These are phyloP conservation scores for Micronycteris hirsuta DNA, from an alignment of 2,113 vertebrate species.

Conservation along the genomic window DNA sequence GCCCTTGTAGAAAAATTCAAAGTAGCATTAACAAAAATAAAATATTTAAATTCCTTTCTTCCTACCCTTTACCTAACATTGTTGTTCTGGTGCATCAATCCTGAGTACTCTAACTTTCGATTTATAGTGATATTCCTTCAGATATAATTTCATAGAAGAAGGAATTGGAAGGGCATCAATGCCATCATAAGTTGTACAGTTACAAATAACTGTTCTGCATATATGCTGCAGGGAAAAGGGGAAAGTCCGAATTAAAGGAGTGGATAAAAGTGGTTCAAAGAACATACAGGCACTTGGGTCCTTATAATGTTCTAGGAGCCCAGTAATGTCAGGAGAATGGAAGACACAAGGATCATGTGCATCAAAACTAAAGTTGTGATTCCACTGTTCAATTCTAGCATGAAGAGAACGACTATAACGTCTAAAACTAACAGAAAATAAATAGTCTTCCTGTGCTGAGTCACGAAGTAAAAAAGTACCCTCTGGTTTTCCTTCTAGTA, in stretches of 20 bases:
- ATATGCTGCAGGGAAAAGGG: conserved; percentile 95
- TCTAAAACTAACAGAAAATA: conserved; percentile 97
- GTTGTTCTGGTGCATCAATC: conserved; percentile 82
- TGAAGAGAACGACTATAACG: conserved; percentile 97
- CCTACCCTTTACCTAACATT: conserved; percentile 72
- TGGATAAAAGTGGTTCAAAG: conserved; percentile 95
- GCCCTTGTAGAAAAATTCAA: conserved; percentile 54
- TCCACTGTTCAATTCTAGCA: conserved; percentile 95
- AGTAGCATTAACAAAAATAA: conserved; percentile 49
- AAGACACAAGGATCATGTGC: conserved; percentile 97
- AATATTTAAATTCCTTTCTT: conserved; percentile 44
- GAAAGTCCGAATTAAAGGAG: conserved; percentile 91
- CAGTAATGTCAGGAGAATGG: conserved; percentile 92
- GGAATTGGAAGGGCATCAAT: conserved; percentile 90
- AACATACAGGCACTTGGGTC: conserved; percentile 96
- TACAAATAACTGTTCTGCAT: conserved; percentile 93
- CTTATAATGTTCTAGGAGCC: conserved; percentile 95
- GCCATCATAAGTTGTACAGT: conserved; percentile 91
- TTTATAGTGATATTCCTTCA: conserved; percentile 95
- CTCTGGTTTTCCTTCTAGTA: conserved; percentile 95
- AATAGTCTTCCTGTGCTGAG: conserved; percentile 96
- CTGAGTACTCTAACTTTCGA: conserved; percentile 87
- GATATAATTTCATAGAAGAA: conserved; percentile 90
- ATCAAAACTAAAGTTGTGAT: conserved; percentile 97
- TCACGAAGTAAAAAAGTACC: conserved; percentile 95